These are phyloP conservation scores for Montipora efflorescens DNA, from an alignment of 64 coral and sea anemone species.

Conservation along the genomic window DNA sequence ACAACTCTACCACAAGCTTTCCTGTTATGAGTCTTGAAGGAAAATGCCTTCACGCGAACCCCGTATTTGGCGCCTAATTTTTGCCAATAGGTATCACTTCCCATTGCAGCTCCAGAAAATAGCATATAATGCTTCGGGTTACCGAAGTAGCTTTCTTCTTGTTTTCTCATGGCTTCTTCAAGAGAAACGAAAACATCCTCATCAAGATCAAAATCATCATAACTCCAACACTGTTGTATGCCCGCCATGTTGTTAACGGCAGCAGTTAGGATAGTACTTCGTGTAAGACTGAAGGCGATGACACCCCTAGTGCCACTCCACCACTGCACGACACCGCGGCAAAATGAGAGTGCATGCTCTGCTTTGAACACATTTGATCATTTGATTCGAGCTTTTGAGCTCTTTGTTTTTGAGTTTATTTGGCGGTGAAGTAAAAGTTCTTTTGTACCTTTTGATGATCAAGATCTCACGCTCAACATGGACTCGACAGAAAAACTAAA, in stretches of 20 bases:
- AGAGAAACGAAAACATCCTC: background rate
- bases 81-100: slow-evolving; percentile 76
- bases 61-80: slow-evolving; percentile 52
- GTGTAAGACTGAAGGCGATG: no score
- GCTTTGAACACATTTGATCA: no score
- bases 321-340: no score
- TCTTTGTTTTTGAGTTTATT: no score
- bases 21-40: slow-evolving; percentile 46
- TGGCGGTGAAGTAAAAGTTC: no score
- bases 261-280: no score
- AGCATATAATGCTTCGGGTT: slow-evolving; percentile 67
- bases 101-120: slow-evolving; percentile 68
- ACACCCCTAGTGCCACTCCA: no score
- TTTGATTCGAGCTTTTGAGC: no score
- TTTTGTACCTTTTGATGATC: no score
- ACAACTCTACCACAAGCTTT: slow-evolving; percentile 53
- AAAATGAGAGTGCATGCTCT: no score
- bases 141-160: slow-evolving; percentile 30
- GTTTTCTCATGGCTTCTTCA: slow-evolving; percentile 14
- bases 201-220: slow-evolving; percentile 11
- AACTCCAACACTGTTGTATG: background rate
- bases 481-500: no score
- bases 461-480: no score
- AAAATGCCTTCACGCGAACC: slow-evolving; percentile 64
- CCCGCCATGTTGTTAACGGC: background rate